A percentile compares a stretch with the other conserved stretches of the same genome.
phyloP scores from a whole-genome alignment of 2,113 vertebrate genomes.

The Barnardius zonarius region DNA sequence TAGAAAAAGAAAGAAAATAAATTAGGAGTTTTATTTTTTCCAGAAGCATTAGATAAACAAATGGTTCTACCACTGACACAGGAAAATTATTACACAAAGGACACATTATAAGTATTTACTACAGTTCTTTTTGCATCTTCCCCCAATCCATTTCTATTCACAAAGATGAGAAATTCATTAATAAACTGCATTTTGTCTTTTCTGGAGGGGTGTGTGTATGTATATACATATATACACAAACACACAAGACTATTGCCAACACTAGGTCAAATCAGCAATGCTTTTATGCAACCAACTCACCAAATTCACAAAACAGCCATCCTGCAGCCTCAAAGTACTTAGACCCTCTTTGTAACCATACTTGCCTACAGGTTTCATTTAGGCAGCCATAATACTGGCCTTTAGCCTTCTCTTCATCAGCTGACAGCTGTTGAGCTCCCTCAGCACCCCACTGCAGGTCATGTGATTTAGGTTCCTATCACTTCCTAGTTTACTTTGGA shows the following conservation, averaged over 20 bases:
- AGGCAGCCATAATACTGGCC: not conserved
- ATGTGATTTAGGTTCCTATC: not conserved
- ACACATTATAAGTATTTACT: not conserved
- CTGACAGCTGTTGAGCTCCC: not conserved
- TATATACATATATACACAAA: not conserved
- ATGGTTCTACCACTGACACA: not conserved
- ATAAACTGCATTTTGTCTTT: not conserved
- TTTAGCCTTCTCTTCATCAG: not conserved
- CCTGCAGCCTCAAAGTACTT: not conserved
- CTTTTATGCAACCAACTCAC: accelerated
- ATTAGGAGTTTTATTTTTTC: not conserved
- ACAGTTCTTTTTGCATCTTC: not conserved
- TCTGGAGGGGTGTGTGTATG: not conserved
- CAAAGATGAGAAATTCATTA: not conserved
- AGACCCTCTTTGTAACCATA: not conserved
- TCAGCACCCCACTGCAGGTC: not conserved
- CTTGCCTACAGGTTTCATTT: not conserved
- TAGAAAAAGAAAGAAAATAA: not conserved
- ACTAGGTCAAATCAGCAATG: not conserved
- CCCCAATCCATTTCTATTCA: not conserved
- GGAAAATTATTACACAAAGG: not conserved
- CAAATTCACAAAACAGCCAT: not conserved
- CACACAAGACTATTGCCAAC: not conserved
- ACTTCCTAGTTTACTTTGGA: not conserved
- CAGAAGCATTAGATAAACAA: not conserved